Percentiles rank a stretch among this genome's conserved stretches.
Conservation (phyloP, 2,113 vertebrate genomes). For the cat (Felis catus) region F.catus_Fca126_mat1.0 CM031421.1:90329001-90329500, state of each 20-base stretch:
- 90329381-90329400: neutral
- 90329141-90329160: no score
- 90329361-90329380: constrained; percentile 12
- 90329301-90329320: neutral
- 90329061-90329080: no score
- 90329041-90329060: no score
- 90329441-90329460: neutral
- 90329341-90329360: neutral
- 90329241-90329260: neutral
- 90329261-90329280: neutral
- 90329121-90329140: no score
- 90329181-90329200: neutral
- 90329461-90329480: neutral
- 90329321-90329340: neutral
- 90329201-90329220: neutral
- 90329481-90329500: neutral
- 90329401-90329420: neutral
- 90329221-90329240: neutral
- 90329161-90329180: no score
- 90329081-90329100: no score
- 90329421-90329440: neutral
- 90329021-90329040: no score
- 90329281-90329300: neutral
- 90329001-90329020: no score
- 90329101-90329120: no score